Percentiles rank a stretch among this genome's conserved stretches.
These are phyloP conservation scores for Urosaurus nigricauda DNA, from an alignment of 2,797 vertebrate genomes.

Conservation along the genomic window DNA sequence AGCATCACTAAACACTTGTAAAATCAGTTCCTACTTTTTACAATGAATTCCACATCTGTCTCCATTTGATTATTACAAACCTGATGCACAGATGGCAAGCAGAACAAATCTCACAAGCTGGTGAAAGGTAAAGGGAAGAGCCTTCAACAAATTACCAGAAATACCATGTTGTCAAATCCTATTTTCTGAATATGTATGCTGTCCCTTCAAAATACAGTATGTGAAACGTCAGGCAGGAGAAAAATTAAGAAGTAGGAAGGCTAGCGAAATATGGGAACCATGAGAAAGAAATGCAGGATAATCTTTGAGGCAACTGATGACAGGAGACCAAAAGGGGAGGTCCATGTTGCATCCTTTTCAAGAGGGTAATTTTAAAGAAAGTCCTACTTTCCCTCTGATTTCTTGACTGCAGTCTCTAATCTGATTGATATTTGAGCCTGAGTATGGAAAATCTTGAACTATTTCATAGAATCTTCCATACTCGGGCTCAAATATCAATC, in stretches of 20 bases:
- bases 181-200: neutral
- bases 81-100: neutral
- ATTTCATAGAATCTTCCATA: too few relatives aligned
- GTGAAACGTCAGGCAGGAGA: neutral
- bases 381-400: too few relatives aligned
- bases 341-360: neutral
- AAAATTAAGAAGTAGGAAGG: neutral
- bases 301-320: too few relatives aligned
- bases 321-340: neutral
- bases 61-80: neutral
- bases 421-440: too few relatives aligned
- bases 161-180: neutral
- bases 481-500: too few relatives aligned
- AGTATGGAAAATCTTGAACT: too few relatives aligned
- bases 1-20: neutral
- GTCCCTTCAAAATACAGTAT: neutral
- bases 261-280: neutral
- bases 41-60: neutral
- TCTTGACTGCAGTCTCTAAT: too few relatives aligned
- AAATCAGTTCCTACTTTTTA: neutral
- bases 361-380: neutral
- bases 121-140: neutral
- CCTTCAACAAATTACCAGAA: neutral
- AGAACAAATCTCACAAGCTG: constrained; percentile 11
- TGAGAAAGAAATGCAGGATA: neutral